These are phyloP conservation scores for Antechinus flavipes DNA, from an alignment of 2,113 vertebrate genomes.

Conservation along the genomic window DNA sequence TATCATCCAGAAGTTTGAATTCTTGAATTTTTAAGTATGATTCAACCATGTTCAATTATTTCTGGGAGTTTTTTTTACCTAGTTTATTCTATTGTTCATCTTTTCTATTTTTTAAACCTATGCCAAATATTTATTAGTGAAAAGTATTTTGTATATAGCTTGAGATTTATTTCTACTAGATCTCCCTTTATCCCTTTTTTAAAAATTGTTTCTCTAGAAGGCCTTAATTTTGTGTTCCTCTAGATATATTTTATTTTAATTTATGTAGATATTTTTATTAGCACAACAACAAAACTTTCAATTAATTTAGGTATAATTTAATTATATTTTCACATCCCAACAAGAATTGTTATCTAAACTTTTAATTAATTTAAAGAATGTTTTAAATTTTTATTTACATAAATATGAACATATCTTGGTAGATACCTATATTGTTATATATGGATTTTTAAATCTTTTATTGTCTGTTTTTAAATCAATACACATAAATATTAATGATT, in stretches of 20 bases:
- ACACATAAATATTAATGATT: too few species aligned
- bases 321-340: background rate
- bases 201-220: background rate
- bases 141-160: background rate
- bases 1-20: background rate
- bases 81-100: background rate
- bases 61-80: background rate
- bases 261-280: background rate
- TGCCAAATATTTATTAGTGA: background rate
- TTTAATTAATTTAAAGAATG: background rate
- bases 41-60: background rate
- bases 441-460: too few species aligned
- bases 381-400: background rate
- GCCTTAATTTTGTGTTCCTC: background rate
- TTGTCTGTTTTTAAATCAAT: too few species aligned
- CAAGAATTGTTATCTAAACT: background rate
- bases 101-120: background rate
- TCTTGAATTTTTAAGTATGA: background rate
- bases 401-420: background rate
- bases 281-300: background rate
- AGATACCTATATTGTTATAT: background rate
- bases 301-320: background rate
- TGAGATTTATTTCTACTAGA: background rate
- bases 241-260: background rate
- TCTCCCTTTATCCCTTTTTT: background rate